Percentiles rank a stretch among this genome's conserved stretches.
Evolutionary conservation across 2,113 vertebrate genomes (phyloP).

Genomic region (Bos indicus): DNA sequence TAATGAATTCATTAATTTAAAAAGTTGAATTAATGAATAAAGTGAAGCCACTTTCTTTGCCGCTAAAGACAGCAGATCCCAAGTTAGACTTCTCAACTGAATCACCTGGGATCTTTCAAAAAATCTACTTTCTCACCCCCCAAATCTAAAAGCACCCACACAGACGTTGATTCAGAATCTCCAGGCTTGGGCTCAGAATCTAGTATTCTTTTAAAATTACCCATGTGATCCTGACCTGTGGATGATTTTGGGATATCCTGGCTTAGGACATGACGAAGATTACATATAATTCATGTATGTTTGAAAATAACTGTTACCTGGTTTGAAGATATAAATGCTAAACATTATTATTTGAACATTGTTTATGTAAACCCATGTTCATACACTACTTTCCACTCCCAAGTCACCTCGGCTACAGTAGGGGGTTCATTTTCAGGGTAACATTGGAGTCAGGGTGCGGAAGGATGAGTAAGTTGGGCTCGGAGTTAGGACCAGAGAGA

Average conservation of each 20-base stretch:
- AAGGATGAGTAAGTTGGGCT: background rate
- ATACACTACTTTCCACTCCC: background rate
- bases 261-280: background rate
- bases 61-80: background rate
- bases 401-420: background rate
- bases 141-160: background rate
- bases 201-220: background rate
- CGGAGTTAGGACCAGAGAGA: background rate
- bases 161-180: background rate
- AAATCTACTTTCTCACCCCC: background rate
- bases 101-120: background rate
- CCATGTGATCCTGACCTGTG: background rate
- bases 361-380: background rate
- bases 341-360: background rate
- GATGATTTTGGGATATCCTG: background rate
- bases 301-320: background rate
- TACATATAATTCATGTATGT: background rate
- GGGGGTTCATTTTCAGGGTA: background rate
- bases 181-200: background rate
- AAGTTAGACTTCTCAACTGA: background rate
- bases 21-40: constrained; percentile 4
- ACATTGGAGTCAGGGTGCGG: background rate
- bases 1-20: background rate
- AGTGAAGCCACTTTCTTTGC: constrained; percentile 3
- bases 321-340: background rate